These are phyloP conservation scores for Typhlomys cinereus DNA, from an alignment of 2,113 vertebrate genomes.

Conservation along the genomic window DNA sequence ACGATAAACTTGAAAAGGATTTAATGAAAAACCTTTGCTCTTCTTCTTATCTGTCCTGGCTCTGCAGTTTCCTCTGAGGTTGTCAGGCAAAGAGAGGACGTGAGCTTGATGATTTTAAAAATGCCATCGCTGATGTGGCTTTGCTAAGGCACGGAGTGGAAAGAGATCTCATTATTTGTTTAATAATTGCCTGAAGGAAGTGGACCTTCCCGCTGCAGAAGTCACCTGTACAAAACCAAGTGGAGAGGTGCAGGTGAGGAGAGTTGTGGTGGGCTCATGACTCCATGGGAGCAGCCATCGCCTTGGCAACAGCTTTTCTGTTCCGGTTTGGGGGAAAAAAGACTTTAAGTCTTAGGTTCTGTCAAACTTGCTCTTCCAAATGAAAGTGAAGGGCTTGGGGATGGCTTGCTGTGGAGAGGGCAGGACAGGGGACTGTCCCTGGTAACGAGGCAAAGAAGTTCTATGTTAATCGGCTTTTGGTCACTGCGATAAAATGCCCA, in stretches of 20 bases:
- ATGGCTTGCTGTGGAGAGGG: slow-evolving; percentile 73
- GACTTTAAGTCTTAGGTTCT: slow-evolving; percentile 83
- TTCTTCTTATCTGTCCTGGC: slow-evolving; percentile 35
- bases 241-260: no score
- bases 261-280: no score
- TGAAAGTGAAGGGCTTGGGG: slow-evolving; percentile 57
- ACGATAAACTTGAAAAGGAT: slow-evolving; percentile 62
- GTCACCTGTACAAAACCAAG: no score
- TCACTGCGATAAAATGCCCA: background rate
- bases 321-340: slow-evolving; percentile 87
- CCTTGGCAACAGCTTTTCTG: slow-evolving; percentile 83
- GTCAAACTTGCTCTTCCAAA: slow-evolving; percentile 86
- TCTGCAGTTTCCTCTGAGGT: slow-evolving; percentile 31
- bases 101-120: slow-evolving; percentile 25
- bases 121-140: background rate
- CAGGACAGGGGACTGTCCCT: slow-evolving; percentile 76
- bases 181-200: no score
- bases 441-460: slow-evolving; percentile 82
- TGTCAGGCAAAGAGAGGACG: slow-evolving; percentile 26
- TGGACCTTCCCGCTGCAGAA: no score
- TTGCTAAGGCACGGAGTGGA: background rate
- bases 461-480: background rate
- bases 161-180: background rate
- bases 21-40: slow-evolving; percentile 63
- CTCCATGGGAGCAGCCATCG: no score